Conservation (phyloP, 1,140 invertebrate genomes). For the Teleogryllus occipitalis region DNA sequence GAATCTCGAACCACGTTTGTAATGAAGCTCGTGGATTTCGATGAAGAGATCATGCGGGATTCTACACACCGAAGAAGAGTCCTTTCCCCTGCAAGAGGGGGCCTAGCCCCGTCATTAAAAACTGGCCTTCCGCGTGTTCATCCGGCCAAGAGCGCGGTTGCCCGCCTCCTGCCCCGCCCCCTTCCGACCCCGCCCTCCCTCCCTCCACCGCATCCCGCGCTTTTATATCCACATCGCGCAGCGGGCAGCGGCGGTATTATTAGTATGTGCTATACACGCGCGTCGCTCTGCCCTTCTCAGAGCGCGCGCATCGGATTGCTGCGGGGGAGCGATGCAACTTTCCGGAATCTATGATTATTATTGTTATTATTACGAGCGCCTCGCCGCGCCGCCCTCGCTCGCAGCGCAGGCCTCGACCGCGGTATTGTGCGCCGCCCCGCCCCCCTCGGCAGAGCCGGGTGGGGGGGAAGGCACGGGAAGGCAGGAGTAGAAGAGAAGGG, state of each 20-base stretch:
- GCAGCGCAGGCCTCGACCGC: no score
- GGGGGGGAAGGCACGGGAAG: background rate
- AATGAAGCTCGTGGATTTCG: background rate
- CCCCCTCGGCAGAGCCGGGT: background rate
- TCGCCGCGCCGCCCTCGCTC: background rate
- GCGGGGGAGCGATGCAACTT: background rate
- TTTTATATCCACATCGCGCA: background rate
- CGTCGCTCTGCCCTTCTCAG: background rate
- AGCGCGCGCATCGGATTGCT: background rate
- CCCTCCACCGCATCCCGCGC: background rate
- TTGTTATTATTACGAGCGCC: background rate
- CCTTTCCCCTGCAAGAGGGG: no score
- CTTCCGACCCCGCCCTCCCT: no score
- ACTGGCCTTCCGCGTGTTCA: background rate
- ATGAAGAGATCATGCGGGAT: background rate
- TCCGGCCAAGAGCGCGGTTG: background rate
- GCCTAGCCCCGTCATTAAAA: background rate
- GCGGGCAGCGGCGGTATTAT: background rate
- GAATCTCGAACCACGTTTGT: background rate
- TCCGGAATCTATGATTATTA: conserved; percentile 5
- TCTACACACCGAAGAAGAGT: background rate
- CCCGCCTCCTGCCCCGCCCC: no score
- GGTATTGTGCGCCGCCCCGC: background rate
- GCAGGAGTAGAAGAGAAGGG: background rate
- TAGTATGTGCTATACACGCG: conserved; percentile 3